Evolutionary conservation across 2,797 vertebrate genomes (phyloP).

Genomic region (Anomalospiza imberbis): DNA sequence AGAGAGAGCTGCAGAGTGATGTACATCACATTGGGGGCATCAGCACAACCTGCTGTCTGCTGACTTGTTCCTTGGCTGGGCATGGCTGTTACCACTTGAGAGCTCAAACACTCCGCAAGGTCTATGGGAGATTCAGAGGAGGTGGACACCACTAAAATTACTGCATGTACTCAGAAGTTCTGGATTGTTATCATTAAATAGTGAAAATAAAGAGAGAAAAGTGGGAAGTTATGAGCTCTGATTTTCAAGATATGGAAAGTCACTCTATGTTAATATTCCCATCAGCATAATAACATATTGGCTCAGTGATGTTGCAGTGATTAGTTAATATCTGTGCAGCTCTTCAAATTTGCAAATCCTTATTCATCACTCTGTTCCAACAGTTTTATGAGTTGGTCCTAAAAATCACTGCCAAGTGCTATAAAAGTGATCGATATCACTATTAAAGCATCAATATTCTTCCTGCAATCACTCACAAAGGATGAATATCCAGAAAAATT

Average conservation of each 20-base stretch:
- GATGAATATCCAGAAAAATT: conserved; percentile 40
- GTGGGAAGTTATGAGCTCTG: not conserved
- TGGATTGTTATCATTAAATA: not conserved
- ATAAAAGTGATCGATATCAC: conserved; percentile 10
- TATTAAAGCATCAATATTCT: conserved; percentile 1
- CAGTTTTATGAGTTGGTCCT: not conserved
- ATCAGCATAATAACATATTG: not conserved
- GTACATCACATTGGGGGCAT: rapidly evolving
- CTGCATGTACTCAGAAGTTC: not conserved
- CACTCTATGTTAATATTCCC: not conserved
- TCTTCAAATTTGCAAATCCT: conserved; percentile 8
- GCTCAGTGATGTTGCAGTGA: not conserved
- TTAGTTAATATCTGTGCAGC: conserved; percentile 5
- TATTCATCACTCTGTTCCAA: not conserved
- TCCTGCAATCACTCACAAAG: conserved; percentile 16
- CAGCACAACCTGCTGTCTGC: not conserved
- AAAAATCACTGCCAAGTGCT: not conserved
- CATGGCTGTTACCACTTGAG: not conserved
- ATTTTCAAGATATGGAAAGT: not conserved
- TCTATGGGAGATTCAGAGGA: not conserved
- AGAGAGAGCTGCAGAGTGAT: not conserved
- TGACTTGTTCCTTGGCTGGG: not conserved
- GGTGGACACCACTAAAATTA: not conserved
- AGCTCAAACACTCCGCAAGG: not conserved
- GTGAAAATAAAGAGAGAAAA: not conserved